phyloP scores from a whole-genome alignment of 2,888 invertebrate genomes.

The Phania funesta region DNA sequence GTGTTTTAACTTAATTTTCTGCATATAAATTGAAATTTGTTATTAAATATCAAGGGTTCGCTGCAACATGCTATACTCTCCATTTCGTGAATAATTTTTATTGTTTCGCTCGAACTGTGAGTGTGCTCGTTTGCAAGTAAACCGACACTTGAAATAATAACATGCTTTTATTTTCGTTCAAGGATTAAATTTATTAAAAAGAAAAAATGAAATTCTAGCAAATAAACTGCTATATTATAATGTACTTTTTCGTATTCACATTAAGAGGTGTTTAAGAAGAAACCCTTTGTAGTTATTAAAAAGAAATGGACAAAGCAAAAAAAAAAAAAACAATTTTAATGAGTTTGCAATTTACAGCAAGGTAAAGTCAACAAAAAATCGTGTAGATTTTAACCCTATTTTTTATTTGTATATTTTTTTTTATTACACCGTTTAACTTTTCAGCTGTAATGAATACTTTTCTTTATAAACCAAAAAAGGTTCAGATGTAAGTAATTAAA shows the following conservation, averaged over 20 bases:
- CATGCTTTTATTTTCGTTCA: not conserved
- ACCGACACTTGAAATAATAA: not conserved
- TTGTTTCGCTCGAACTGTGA: not conserved
- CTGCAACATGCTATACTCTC: not conserved
- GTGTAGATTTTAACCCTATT: slow-evolving; percentile 24
- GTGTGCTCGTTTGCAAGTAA: not conserved
- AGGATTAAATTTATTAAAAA: slow-evolving; percentile 7
- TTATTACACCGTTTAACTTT: slow-evolving; percentile 20
- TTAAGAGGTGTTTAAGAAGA: slow-evolving; percentile 13
- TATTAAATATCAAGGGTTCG: too few species aligned
- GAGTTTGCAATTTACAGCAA: slow-evolving; percentile 47
- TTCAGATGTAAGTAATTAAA: slow-evolving; percentile 46
- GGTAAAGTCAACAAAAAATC: slow-evolving; percentile 12
- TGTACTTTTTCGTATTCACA: not conserved
- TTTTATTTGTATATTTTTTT: slow-evolving; percentile 17
- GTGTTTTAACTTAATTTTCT: too few species aligned
- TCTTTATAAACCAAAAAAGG: not conserved
- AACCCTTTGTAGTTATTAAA: slow-evolving; percentile 31
- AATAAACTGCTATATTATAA: slow-evolving; percentile 32
- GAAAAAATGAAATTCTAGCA: not conserved
- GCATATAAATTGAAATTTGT: too few species aligned
- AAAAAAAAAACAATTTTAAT: slow-evolving; percentile 39
- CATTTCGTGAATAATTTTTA: not conserved
- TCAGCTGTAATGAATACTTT: slow-evolving; percentile 49
- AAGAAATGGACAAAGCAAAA: not conserved